Evolutionary conservation across 92 coral and sea anemone species (phyloP), one percentile per base, ranked within the genome.

Genomic region (Heliopora coerulea): DNA sequence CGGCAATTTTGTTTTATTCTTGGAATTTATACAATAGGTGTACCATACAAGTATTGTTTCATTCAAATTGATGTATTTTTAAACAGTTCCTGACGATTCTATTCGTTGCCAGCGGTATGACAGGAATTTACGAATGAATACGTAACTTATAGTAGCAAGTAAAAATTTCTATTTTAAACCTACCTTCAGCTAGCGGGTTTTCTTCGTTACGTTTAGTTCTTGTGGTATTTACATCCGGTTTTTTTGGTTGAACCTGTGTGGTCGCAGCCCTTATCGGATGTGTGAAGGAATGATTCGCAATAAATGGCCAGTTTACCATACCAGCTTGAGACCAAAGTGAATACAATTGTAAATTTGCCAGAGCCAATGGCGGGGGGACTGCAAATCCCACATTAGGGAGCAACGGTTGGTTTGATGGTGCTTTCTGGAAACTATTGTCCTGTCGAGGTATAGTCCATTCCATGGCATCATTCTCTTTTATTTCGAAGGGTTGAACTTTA

Each of bases 381-480:
- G 77, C 26, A 54, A 29, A 70, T 23, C 62, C 62, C 19, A 70
- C 20, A 50, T 28, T 50, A 31, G 77, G 77, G 10, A 34, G 24
- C 20, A 70, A 29, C 29, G 63, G 62, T 27, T 57, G 62, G 50
- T 70, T 70, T n/a, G 20, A 49, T 49, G 25, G 63, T 54, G 31
- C 62, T 54, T 70, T 70, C 28, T 50, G 49, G 77, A 29, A 67
- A 37, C 17, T 54, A 31, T 54, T 70, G 21, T 52, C 77, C 62
- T 35, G 77, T 30, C 63, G 77, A 52, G 77, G 63, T 49, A 18
- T 24, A 17, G 17, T 70, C 54, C 63, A 54, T 70, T 70, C 77
- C 62, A 70, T 70, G 35, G 39, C 46, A 32, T 70, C 77, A 70
- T 70, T 70, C 63, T 70, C 77, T 49, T 41, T 70, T 39, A 70